Conservation (phyloP, 2,888 invertebrate species). For the Meliscaeva auricollis region DNA sequence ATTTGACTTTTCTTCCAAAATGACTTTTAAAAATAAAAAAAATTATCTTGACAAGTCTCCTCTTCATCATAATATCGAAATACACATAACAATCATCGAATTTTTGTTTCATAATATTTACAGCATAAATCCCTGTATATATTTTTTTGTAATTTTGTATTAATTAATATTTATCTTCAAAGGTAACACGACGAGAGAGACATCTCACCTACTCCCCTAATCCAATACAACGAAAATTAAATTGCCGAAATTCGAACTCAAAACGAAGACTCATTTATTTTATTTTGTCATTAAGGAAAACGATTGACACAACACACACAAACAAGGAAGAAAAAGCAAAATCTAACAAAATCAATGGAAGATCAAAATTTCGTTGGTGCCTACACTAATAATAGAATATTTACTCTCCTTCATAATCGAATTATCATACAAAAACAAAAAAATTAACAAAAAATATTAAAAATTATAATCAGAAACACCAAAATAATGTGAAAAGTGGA, state of each 20-base stretch:
- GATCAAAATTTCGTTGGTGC: conserved; percentile 8
- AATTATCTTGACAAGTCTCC: too few species aligned
- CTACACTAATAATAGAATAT: not conserved
- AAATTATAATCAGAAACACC: conserved; percentile 62
- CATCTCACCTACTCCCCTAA: not conserved
- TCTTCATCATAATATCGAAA: too few species aligned
- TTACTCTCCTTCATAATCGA: conserved; percentile 16
- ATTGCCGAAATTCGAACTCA: conserved; percentile 32
- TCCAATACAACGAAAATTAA: conserved; percentile 30
- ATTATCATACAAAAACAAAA: conserved; percentile 23
- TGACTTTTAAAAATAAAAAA: too few species aligned
- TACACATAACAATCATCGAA: not conserved
- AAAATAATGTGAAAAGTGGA: conserved; percentile 73
- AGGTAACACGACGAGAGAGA: conserved; percentile 32
- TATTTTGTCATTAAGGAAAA: conserved; percentile 14
- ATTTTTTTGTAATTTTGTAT: not conserved
- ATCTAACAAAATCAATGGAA: not conserved
- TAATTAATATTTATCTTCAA: conserved; percentile 35
- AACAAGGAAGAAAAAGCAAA: not conserved
- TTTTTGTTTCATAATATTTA: not conserved
- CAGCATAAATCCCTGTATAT: not conserved
- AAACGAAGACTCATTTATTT: conserved; percentile 28
- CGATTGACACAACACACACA: conserved; percentile 1
- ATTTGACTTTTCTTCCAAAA: too few species aligned
- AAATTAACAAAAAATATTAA: conserved; percentile 18